These are phyloP conservation scores for Notarius quadriscutis DNA, from an alignment of 2,113 vertebrate species.

Conservation along the genomic window DNA sequence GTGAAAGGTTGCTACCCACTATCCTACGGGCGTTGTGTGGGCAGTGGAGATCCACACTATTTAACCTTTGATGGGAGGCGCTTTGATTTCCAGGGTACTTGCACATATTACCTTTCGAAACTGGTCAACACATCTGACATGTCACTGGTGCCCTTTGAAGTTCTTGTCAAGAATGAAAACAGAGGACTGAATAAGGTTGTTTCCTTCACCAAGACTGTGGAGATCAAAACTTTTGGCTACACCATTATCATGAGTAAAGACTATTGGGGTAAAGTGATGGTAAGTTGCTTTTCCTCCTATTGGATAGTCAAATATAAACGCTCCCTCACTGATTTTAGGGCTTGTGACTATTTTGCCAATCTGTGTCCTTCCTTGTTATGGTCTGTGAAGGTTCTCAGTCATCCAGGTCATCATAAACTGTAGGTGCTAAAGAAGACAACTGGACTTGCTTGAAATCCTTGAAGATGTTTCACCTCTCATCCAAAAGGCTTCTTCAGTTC, in stretches of 20 bases:
- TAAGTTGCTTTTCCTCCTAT: slow-evolving; percentile 31
- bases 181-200: slow-evolving; percentile 56
- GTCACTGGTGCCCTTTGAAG: slow-evolving; percentile 51
- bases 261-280: slow-evolving; percentile 47
- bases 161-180: slow-evolving; percentile 60
- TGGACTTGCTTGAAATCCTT: too few relatives aligned
- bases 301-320: background rate
- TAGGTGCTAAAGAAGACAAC: too few relatives aligned
- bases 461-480: too few relatives aligned
- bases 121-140: slow-evolving; percentile 45
- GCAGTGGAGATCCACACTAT: slow-evolving; percentile 60
- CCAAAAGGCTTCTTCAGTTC: too few relatives aligned
- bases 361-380: background rate
- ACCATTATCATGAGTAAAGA: slow-evolving; percentile 54
- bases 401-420: too few relatives aligned
- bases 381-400: too few relatives aligned
- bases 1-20: slow-evolving; percentile 69
- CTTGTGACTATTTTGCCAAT: background rate
- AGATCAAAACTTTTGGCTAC: slow-evolving; percentile 40
- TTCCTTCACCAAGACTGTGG: slow-evolving; percentile 54
- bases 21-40: slow-evolving; percentile 45
- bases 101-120: slow-evolving; percentile 58
- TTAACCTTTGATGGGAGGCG: slow-evolving; percentile 56
- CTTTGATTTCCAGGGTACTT: slow-evolving; percentile 61
- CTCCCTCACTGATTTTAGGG: background rate